Percentiles rank a stretch among this genome's conserved stretches.
phyloP scores from a whole-genome alignment of 2,113 vertebrate species.

The Lanius ludovicianus region DNA sequence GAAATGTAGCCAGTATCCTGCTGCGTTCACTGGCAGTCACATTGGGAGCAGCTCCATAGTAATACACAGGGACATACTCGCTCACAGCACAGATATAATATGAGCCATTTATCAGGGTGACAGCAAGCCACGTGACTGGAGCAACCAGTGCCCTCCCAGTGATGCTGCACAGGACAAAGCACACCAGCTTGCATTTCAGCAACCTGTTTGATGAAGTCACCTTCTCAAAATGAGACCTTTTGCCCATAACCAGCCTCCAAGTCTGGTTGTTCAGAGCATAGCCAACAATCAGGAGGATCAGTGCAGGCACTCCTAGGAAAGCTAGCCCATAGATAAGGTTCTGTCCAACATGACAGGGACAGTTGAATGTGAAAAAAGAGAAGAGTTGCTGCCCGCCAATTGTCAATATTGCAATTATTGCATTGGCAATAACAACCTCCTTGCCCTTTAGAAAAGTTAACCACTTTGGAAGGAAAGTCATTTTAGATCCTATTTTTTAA shows the following conservation, averaged over 20 bases:
- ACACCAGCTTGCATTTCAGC: conserved; percentile 67
- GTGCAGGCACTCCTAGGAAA: conserved; percentile 73
- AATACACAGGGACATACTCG: conserved; percentile 50
- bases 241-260: conserved; percentile 70
- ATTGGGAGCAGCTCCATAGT: conserved; percentile 31
- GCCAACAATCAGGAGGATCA: conserved; percentile 74
- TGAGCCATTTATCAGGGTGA: conserved; percentile 73
- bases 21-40: background rate
- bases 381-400: conserved; percentile 73
- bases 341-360: conserved; percentile 74
- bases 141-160: conserved; percentile 73
- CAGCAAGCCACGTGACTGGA: conserved; percentile 75
- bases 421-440: conserved; percentile 64
- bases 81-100: conserved; percentile 77
- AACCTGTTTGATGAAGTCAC: background rate
- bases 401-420: conserved; percentile 70
- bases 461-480: conserved; percentile 35
- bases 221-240: conserved; percentile 36
- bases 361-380: conserved; percentile 74
- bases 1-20: conserved; percentile 64
- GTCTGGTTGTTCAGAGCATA: conserved; percentile 73
- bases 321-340: conserved; percentile 76
- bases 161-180: conserved; percentile 67
- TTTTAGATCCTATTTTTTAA: background rate
- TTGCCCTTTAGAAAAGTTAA: conserved; percentile 71